These are phyloP conservation scores for Toxotes lorentzi DNA, from an alignment of 2,797 vertebrate genomes.

Conservation along the genomic window DNA sequence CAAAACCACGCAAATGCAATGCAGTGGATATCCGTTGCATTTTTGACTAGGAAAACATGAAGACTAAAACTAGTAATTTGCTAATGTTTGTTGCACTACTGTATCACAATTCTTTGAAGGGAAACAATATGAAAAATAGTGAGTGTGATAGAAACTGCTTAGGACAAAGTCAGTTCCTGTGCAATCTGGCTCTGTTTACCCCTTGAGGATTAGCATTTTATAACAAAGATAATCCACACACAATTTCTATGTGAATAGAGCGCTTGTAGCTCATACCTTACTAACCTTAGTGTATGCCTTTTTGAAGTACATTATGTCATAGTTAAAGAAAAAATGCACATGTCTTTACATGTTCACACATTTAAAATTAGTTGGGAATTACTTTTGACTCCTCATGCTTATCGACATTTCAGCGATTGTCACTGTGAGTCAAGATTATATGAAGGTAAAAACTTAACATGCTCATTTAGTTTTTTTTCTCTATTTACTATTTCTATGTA, in stretches of 20 bases:
- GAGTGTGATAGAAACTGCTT: not conserved
- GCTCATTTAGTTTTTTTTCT: not conserved
- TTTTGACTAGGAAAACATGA: not conserved
- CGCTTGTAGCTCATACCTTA: not conserved
- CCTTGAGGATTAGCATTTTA: constrained; percentile 2
- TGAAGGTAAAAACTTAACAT: not conserved
- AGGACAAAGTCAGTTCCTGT: constrained; percentile 12
- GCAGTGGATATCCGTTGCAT: not conserved
- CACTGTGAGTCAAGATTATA: not conserved
- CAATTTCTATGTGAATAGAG: not conserved
- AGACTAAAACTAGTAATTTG: not conserved
- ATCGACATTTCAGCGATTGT: not conserved
- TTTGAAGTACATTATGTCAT: not conserved
- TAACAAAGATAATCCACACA: constrained; percentile 3
- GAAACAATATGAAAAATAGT: not conserved
- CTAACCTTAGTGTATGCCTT: not conserved
- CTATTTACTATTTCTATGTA: not conserved
- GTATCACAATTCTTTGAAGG: not conserved
- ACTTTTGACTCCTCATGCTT: not conserved
- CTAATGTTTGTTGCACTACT: not conserved
- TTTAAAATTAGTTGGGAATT: not conserved
- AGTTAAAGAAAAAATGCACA: not conserved
- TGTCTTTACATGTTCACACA: not conserved
- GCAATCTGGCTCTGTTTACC: constrained; percentile 8
- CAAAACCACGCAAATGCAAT: not conserved